Conservation (phyloP, 2,113 vertebrate genomes). For the Suricata suricatta region DNA sequence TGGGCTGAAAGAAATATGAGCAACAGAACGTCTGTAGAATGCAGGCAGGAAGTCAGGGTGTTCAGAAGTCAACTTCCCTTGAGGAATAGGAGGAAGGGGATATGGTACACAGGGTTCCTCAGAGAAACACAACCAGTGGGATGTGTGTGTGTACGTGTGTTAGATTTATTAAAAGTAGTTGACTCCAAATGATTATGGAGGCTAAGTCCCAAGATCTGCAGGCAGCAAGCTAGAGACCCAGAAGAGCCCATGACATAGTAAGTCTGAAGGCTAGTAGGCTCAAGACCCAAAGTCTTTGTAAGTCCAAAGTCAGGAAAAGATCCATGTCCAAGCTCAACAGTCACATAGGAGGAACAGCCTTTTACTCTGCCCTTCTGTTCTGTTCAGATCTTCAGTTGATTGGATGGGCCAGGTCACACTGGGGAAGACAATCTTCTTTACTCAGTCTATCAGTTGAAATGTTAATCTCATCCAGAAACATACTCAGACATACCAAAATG, state of each 20-base stretch:
- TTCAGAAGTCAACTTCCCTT: neutral
- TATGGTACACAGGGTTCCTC: neutral
- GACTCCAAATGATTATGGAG: neutral
- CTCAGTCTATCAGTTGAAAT: neutral
- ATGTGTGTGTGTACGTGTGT: neutral
- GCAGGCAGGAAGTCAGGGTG: neutral
- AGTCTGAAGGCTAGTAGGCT: neutral
- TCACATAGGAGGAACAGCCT: neutral
- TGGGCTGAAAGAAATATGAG: neutral
- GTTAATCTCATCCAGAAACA: neutral
- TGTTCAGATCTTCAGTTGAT: neutral
- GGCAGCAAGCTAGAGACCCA: neutral
- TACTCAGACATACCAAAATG: neutral
- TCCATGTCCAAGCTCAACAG: neutral
- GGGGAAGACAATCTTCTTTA: neutral
- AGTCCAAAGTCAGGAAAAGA: neutral
- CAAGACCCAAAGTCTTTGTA: neutral
- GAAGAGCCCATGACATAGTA: neutral
- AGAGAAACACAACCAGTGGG: neutral
- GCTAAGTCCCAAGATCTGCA: neutral
- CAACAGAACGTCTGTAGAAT: neutral
- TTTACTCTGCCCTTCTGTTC: neutral
- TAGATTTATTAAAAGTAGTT: neutral
- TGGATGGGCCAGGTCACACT: neutral
- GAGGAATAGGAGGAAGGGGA: neutral